phyloP scores from a whole-genome alignment of 2,113 vertebrate genomes.

The Sceloporus tristichus region DNA sequence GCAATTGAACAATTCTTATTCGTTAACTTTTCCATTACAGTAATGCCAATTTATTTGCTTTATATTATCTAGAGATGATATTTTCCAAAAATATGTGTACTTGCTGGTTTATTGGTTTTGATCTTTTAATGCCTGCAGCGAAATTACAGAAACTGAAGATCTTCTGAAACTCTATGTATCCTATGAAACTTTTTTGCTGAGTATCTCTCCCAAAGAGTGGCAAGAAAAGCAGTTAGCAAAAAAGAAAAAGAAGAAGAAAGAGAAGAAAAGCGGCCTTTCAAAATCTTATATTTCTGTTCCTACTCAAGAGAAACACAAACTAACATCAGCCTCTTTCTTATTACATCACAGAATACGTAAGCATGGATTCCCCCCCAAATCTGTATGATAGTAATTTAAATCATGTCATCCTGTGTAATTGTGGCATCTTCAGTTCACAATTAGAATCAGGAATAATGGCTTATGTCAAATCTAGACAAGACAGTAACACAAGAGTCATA shows the following conservation, averaged over 20 bases:
- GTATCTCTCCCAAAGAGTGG: conserved; percentile 73
- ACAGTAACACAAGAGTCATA: background rate
- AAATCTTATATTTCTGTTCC: background rate
- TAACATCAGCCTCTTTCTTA: background rate
- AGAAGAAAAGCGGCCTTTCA: background rate
- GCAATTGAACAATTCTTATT: background rate
- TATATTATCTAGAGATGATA: no score
- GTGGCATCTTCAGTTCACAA: background rate
- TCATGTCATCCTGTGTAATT: no score
- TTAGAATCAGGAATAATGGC: background rate
- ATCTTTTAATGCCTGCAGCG: conserved; percentile 58
- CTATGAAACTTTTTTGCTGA: conserved; percentile 72
- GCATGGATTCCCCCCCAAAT: background rate
- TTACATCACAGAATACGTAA: background rate
- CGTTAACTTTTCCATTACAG: background rate
- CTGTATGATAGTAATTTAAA: background rate
- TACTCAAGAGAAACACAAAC: background rate
- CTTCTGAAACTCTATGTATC: conserved; percentile 69
- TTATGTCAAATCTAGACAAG: background rate
- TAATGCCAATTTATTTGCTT: background rate
- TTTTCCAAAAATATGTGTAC: background rate
- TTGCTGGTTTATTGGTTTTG: background rate
- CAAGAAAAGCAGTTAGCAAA: conserved; percentile 61
- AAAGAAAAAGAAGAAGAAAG: conserved; percentile 36
- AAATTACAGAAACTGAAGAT: conserved; percentile 73